These are phyloP conservation scores for Yponomeuta malinellus DNA, from an alignment of 2,888 invertebrate genomes.

Conservation along the genomic window DNA sequence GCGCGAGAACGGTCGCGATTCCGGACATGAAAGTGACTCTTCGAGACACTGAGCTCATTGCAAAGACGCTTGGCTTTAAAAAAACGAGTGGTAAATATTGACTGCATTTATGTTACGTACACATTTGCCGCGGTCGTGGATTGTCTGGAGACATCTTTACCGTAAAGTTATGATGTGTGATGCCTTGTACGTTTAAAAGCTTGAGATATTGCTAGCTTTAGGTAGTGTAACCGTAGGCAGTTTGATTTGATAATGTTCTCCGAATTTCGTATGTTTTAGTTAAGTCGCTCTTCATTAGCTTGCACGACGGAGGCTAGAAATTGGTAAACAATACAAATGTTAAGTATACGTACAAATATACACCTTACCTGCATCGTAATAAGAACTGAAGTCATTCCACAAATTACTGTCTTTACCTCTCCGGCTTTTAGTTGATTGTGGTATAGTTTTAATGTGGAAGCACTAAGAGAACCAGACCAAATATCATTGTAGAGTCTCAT, in stretches of 20 bases:
- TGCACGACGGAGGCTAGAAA: constrained; percentile 16
- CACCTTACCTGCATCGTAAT: background rate
- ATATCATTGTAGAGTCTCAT: constrained; percentile 39
- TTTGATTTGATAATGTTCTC: background rate
- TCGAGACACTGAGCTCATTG: constrained; percentile 54
- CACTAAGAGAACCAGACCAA: constrained; percentile 44
- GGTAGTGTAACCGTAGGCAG: constrained; percentile 4
- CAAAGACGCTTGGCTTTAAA: background rate
- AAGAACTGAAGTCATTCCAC: constrained; percentile 53
- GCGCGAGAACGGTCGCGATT: constrained; percentile 65
- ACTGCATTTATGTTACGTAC: constrained; percentile 10
- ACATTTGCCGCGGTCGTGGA: background rate
- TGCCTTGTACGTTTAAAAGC: constrained; percentile 42
- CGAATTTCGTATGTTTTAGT: constrained; percentile 7
- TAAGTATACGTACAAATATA: constrained; percentile 8
- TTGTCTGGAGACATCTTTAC: constrained; percentile 50
- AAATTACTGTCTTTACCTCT: constrained; percentile 30
- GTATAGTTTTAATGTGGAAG: constrained; percentile 5
- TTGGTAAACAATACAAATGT: constrained; percentile 5
- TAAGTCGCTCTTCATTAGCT: constrained; percentile 10
- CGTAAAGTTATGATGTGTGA: constrained; percentile 48
- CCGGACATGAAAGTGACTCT: constrained; percentile 71
- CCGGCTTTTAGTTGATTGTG: constrained; percentile 3
- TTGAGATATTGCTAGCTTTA: constrained; percentile 12
- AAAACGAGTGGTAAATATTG: background rate